Evolutionary conservation across 2,113 vertebrate species (phyloP), one percentile per base, ranked within the genome.

Genomic region (Melanerpes aurifrons): DNA sequence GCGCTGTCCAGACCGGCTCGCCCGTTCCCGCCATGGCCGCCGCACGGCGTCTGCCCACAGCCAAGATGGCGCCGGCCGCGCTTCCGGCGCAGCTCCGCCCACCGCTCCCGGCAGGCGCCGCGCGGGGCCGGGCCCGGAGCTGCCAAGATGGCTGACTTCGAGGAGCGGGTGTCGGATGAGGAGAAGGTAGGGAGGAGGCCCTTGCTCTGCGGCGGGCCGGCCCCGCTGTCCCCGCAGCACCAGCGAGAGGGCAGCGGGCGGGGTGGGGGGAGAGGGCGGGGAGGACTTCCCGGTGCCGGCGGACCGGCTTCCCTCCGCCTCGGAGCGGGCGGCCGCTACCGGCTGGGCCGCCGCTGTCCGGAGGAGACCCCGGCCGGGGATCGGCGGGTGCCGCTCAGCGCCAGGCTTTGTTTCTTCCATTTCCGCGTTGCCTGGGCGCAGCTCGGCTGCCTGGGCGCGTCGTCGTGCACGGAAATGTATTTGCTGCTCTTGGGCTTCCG

Each of bases 91-190:
- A 57, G 82, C 84, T 10, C 35, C 18, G 67, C 0, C 32, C 37
- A 54, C 15, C 6, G 4, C 83, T 96, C 97, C 97, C 98, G 93
- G 91, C 89, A 63, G 94, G 95, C 98, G 50, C 73, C 62, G 96
- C 96, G 96, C 93, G 81, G 69, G 62, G 90, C 62, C 80, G 56
- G 80, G 76, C 97, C 97, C 97, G 96, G 96, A 97, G 97, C 97
- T 93, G 98, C 96, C 98, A 98, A 99, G 97, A 99, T 99, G 99
- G 99, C 98, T 91, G 98, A 99, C 94, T 97, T 98, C 84, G 98
- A 98, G 57, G 98, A 98, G 76, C 98, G 98, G 96, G 98, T 99
- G 95, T 98, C 98, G 94, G 98, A 99, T 76, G 98, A 98, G 74
- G 98, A 99, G 95, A 99, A 98, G 99, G 99, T 99, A 98, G 92